Conservation (phyloP, 2,113 vertebrate genomes). For the Microcebus griseorufus region DNA sequence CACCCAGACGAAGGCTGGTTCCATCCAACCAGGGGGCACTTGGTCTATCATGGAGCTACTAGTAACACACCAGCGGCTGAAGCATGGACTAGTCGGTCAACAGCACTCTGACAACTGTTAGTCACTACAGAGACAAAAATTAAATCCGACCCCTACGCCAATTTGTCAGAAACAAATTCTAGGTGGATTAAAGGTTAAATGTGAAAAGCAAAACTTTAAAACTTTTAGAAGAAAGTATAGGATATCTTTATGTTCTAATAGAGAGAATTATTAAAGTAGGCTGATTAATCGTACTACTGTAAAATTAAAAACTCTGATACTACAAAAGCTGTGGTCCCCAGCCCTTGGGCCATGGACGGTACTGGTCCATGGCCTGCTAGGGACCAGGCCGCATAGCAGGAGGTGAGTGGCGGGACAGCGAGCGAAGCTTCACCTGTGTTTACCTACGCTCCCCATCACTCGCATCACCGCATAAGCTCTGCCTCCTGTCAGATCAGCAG, state of each 20-base stretch:
- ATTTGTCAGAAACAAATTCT: neutral
- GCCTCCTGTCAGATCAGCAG: too few relatives aligned
- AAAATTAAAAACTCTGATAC: neutral
- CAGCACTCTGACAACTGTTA: accelerated
- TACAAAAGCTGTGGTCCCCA: too few relatives aligned
- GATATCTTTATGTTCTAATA: neutral
- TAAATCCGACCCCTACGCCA: too few relatives aligned
- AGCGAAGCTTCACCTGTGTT: too few relatives aligned
- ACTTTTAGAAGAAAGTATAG: neutral
- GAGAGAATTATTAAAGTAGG: neutral
- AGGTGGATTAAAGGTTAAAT: neutral
- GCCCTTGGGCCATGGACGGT: too few relatives aligned
- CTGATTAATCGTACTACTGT: neutral
- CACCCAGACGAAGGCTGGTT: neutral
- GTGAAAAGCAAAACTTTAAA: neutral
- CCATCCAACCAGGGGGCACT: too few relatives aligned
- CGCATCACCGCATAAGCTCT: too few relatives aligned
- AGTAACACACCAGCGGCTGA: neutral
- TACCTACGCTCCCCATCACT: too few relatives aligned
- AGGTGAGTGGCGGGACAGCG: too few relatives aligned
- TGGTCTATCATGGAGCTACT: too few relatives aligned
- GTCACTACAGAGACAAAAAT: neutral
- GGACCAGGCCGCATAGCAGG: too few relatives aligned
- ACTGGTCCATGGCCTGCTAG: too few relatives aligned
- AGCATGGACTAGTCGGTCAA: accelerated